Base-by-base conservation (phyloP, 2,113 vertebrate species). In the Cynopterus brachyotis region DNA sequence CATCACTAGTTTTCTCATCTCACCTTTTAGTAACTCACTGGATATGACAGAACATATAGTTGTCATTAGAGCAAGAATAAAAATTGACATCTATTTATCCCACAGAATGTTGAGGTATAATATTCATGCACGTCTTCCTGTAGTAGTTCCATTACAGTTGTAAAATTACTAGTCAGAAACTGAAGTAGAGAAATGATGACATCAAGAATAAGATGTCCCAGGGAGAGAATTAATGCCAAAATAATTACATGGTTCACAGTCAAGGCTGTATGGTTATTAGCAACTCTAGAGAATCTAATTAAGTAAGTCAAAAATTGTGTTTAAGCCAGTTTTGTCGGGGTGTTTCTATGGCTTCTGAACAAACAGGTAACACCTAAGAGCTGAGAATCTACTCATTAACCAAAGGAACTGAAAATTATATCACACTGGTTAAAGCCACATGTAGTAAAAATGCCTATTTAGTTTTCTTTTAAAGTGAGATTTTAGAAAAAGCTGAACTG, bases 241-340 rank as follows among this genome's bases (percentile, higher is more conserved):
- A 98, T 98, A 98, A 98, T 99, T 98, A 98, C 96, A 97, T 97
- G 97, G 98, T 98, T 98, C 98, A 98, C 88, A 95, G 97, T 98
- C 82, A 97, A 98, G 95, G 89, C 96, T 98, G 37, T 98, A 94
- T 97, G 93, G 89, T 98, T 98, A 98, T 98, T 98, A 98, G 95
- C 79, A 97, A 96, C 97, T 98, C 96, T 98, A 96, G 98, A 96
- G 94, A 96, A 98, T 97, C 97, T 98, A 98, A 98, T 99, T 98
- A 98, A 98, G 89, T 83, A 96, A 98, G 97, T 98, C 89, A 98
- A 98, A 96, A 98, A 98, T 98, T 97, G 96, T 97, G 89, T 97
- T 98, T 84, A 98, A 98, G 98, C 97, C 85, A 93, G 96, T 98
- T 98, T 98, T 98, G 96, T 98, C 79, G 53, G 91, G 89, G 24